These are phyloP conservation scores for Diplodus sargus DNA, from an alignment of 2,797 vertebrate species.

Conservation along the genomic window DNA sequence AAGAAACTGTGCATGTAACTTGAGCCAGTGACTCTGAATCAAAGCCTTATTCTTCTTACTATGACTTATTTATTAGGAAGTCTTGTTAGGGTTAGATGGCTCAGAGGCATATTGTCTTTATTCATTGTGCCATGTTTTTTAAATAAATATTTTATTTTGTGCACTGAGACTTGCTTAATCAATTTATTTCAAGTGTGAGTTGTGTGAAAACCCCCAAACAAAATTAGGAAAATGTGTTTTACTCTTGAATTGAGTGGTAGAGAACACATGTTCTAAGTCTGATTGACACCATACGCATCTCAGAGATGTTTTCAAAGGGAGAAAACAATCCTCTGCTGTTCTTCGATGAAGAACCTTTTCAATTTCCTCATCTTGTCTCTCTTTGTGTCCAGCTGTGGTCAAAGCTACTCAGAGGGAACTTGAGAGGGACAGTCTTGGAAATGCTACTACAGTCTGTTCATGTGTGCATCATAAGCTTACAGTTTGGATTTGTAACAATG, in stretches of 20 bases:
- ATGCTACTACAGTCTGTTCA: neutral
- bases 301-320: neutral
- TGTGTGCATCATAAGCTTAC: neutral
- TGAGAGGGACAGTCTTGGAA: too few species aligned
- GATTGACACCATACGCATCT: neutral
- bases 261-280: neutral
- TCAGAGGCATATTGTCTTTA: constrained; percentile 32
- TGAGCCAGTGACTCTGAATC: constrained; percentile 52
- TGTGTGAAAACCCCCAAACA: neutral
- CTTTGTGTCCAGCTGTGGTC: neutral
- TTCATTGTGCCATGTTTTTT: constrained; percentile 57
- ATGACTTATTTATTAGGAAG: constrained; percentile 61
- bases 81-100: constrained; percentile 46
- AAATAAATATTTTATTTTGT: constrained; percentile 65
- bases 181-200: constrained; percentile 20
- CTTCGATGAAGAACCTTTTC: too few species aligned
- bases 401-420: neutral
- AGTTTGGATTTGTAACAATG: neutral
- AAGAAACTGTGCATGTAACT: constrained; percentile 48
- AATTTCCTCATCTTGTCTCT: too few species aligned
- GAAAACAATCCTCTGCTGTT: too few species aligned
- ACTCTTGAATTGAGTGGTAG: neutral
- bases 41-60: constrained; percentile 58
- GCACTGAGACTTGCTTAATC: constrained; percentile 32
- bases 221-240: neutral